A percentile compares a stretch with the other conserved stretches of the same genome.
Evolutionary conservation across 1,140 invertebrate species (phyloP).

Genomic region (Lysiphlebus fabarum): DNA sequence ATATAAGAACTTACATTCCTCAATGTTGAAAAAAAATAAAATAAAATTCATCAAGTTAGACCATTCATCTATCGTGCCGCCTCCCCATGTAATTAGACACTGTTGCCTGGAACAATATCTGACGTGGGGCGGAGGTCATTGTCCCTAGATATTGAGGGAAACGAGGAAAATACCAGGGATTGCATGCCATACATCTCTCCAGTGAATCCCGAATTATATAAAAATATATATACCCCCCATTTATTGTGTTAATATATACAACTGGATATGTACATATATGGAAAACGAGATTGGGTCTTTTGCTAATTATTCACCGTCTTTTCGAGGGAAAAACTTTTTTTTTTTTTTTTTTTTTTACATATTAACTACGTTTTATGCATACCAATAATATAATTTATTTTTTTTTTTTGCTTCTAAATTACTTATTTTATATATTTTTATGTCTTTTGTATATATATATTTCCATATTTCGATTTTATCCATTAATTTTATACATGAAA

Average conservation of each 20-base stretch:
- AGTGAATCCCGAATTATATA: constrained; percentile 1
- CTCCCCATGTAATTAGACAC: constrained; percentile 51
- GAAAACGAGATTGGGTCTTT: constrained; percentile 21
- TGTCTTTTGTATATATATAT: no score
- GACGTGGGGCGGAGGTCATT: constrained; percentile 32
- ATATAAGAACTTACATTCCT: no score
- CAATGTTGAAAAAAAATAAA: background rate
- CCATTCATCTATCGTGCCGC: constrained; percentile 1
- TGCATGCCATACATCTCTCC: constrained; percentile 19
- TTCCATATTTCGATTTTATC: no score
- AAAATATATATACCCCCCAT: background rate
- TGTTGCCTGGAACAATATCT: constrained; percentile 48
- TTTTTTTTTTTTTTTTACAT: no score
- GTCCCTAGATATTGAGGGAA: constrained; percentile 54
- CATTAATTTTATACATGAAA: no score
- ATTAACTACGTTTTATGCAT: no score
- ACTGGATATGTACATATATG: constrained; percentile 1
- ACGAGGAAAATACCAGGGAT: constrained; percentile 40
- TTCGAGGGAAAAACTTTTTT: no score
- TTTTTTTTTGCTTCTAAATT: no score
- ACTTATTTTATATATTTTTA: no score
- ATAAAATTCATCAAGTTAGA: background rate
- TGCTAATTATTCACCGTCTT: constrained; percentile 34
- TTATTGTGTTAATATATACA: background rate
- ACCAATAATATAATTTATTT: no score